phyloP scores from a whole-genome alignment of 2,113 vertebrate species.

The Bombycilla garrulus region DNA sequence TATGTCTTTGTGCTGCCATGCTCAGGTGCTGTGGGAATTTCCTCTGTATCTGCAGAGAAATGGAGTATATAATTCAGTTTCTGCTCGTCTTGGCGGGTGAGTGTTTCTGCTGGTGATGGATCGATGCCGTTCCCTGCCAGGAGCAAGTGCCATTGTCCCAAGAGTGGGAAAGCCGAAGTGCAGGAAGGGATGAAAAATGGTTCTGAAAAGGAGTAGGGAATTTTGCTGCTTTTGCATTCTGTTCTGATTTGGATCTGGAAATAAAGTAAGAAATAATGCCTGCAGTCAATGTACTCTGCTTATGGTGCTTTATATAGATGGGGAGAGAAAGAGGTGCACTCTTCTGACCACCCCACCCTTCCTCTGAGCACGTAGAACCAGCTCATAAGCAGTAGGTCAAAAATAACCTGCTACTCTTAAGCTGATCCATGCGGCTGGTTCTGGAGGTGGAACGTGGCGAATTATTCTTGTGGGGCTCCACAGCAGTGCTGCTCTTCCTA shows the following conservation, averaged over 20 bases:
- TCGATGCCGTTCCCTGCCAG: neutral
- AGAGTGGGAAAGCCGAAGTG: neutral
- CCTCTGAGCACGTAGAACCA: neutral
- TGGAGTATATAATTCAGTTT: neutral
- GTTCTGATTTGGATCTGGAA: neutral
- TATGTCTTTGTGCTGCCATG: neutral
- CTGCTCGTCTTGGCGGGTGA: neutral
- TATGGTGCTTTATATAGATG: neutral
- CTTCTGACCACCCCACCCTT: neutral
- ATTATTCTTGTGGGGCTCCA: neutral
- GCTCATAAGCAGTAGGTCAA: neutral
- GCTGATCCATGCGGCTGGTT: neutral
- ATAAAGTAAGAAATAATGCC: neutral
- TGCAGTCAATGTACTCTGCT: neutral
- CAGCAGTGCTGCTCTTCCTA: neutral
- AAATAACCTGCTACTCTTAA: constrained; percentile 36
- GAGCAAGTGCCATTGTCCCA: neutral
- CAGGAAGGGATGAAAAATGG: neutral
- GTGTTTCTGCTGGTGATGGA: neutral
- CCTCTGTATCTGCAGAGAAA: constrained; percentile 9
- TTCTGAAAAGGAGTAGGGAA: neutral
- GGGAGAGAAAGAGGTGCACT: neutral
- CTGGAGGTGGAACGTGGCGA: neutral
- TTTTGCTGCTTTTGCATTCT: neutral
- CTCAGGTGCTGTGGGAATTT: constrained; percentile 19